These are phyloP conservation scores for Agrotis puta DNA, from an alignment of 2,888 invertebrate genomes.

Conservation along the genomic window DNA sequence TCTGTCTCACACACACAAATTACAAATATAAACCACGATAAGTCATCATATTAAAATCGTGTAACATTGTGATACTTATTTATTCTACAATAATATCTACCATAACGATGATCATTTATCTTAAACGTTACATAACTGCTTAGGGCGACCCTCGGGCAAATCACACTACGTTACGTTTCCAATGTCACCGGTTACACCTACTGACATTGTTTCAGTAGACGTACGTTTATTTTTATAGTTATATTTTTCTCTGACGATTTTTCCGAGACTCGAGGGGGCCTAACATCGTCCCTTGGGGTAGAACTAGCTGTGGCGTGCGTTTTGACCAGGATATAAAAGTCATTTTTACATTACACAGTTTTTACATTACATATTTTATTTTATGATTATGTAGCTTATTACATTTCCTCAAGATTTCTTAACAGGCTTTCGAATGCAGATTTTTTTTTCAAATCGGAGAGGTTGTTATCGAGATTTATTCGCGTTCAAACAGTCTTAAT, in stretches of 20 bases:
- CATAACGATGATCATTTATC: constrained; percentile 36
- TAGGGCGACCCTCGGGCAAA: constrained; percentile 32
- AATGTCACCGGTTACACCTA: constrained; percentile 48
- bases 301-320: no score
- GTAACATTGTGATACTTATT: background rate
- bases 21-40: background rate
- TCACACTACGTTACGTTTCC: constrained; percentile 27
- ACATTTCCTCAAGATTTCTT: no score
- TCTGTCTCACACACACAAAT: background rate
- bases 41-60: constrained; percentile 19
- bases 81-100: constrained; percentile 10
- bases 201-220: constrained; percentile 20
- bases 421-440: no score
- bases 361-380: no score
- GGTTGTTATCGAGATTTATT: no score
- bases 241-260: constrained; percentile 21
- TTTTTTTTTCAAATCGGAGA: no score
- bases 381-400: no score
- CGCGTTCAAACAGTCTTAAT: no score
- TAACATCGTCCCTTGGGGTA: no score
- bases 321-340: no score
- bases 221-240: constrained; percentile 17
- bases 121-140: constrained; percentile 35
- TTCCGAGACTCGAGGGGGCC: constrained; percentile 2
- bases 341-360: no score